Conservation (phyloP, 2,888 invertebrate species). For the Marronus borbonicus region DNA sequence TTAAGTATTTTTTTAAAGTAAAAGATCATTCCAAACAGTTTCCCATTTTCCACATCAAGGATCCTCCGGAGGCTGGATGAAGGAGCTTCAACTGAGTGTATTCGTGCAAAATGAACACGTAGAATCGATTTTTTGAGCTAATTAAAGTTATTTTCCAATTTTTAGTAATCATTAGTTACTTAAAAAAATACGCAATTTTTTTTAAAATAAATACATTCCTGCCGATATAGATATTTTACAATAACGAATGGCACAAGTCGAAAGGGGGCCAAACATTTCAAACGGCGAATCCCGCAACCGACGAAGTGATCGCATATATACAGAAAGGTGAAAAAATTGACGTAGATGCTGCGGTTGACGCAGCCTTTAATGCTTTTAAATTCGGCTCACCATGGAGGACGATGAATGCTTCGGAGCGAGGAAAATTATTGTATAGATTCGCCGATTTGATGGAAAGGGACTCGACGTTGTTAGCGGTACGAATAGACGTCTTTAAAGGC, state of each 20-base stretch:
- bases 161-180: too few species aligned
- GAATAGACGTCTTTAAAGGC: slow-evolving; percentile 55
- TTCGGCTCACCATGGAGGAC: slow-evolving; percentile 86
- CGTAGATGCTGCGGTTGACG: slow-evolving; percentile 85
- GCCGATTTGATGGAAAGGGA: slow-evolving; percentile 90
- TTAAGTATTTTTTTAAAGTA: too few species aligned
- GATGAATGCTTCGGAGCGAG: slow-evolving; percentile 90
- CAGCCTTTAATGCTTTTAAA: slow-evolving; percentile 84
- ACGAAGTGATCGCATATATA: slow-evolving; percentile 84
- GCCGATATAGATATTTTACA: slow-evolving; percentile 86
- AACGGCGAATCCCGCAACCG: slow-evolving; percentile 88
- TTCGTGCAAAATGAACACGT: too few species aligned
- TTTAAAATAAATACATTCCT: too few species aligned
- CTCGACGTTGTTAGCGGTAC: slow-evolving; percentile 84
- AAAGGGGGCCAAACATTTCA: slow-evolving; percentile 89
- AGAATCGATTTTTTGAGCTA: too few species aligned
- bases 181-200: too few species aligned
- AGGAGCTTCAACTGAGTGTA: too few species aligned
- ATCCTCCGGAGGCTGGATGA: too few species aligned
- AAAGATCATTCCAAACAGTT: too few species aligned
- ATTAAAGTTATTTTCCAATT: too few species aligned
- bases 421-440: slow-evolving; percentile 81
- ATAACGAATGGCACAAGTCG: slow-evolving; percentile 97
- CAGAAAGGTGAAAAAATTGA: slow-evolving; percentile 85
- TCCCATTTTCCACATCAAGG: too few species aligned